Evolutionary conservation across 1,140 invertebrate species (phyloP), one percentile per base, ranked within the genome.

Genomic region (Apis laboriosa): DNA sequence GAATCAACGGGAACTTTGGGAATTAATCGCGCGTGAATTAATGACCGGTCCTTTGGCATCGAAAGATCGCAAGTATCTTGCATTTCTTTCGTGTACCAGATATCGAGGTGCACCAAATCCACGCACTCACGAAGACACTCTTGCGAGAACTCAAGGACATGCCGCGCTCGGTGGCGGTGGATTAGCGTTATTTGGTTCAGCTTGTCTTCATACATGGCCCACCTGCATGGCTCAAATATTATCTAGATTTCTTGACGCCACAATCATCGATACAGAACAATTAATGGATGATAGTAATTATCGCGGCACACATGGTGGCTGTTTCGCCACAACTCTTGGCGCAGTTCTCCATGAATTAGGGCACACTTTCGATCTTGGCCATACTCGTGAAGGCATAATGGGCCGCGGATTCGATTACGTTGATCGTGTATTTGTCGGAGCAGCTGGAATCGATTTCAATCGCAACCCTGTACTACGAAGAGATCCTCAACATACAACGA

Each of bases 311-410:
- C 95, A 96, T 87, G 98, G 98, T 76, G 97, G 97, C 49, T 98
- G 98, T 90, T 98, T 97, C 94, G 97, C 98, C 8, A 99, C 98
- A 17, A 98, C 97, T 24, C 93, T 99, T 55, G 98, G 98, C 9
- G 97, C 98, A n/a, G 97, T 98, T 12, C 96, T 98, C 53, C 98
- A 99, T 94, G 98, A 99, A 95, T 93, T 99, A 66, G 98, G 98
- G 19, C 98, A 99, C 92, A 98, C 97, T 2, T 98, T 99, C 93
- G 98, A 99, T 94, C 95, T 99, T 58, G 98, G 98, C 0, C 98
- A 99, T 92, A 97, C 98, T 1, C 95, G 96, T 85, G 96, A 97
- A 86, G 98, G 98, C 12, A 97, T 99, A 68, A 99, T 99, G 98
- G 97, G 97, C 21, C 95, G 97, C 90, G 98, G 98, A 21, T 99